Percentiles rank a stretch among this genome's conserved stretches.
These are phyloP conservation scores for Steatocranus sp. DNA, from an alignment of 2,797 vertebrate genomes.

Conservation along the genomic window DNA sequence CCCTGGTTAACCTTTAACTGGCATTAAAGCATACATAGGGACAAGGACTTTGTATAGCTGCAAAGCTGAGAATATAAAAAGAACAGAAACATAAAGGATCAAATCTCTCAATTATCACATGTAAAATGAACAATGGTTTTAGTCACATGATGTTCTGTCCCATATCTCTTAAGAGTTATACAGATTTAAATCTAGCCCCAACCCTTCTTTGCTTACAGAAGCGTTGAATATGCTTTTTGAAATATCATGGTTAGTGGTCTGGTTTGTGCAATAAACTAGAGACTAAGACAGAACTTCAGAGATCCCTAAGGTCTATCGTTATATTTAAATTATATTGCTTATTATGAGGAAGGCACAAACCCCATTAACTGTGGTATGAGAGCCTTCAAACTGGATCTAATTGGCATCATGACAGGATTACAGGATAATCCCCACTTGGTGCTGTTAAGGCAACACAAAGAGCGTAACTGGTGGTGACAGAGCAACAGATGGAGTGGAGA, in stretches of 20 bases:
- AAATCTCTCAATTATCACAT: not conserved
- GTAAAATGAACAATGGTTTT: not conserved
- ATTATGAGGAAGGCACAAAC: conserved; percentile 1
- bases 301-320: not conserved
- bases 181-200: not conserved
- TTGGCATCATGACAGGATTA: conserved; percentile 39
- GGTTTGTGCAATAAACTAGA: not conserved
- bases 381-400: conserved; percentile 18
- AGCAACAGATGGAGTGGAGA: not conserved
- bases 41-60: not conserved
- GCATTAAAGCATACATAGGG: not conserved
- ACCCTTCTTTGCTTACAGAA: not conserved
- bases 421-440: conserved; percentile 22
- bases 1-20: not conserved
- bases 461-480: conserved; percentile 1
- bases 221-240: not conserved
- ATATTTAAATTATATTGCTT: not conserved
- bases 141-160: not conserved
- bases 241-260: not conserved
- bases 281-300: not conserved
- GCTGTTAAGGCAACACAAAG: conserved; percentile 1
- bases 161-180: not conserved
- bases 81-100: not conserved
- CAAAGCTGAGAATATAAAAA: not conserved
- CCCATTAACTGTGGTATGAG: conserved; percentile 11